These are phyloP conservation scores for Morinoia aosen DNA, from an alignment of 2,888 invertebrate species.

Conservation along the genomic window DNA sequence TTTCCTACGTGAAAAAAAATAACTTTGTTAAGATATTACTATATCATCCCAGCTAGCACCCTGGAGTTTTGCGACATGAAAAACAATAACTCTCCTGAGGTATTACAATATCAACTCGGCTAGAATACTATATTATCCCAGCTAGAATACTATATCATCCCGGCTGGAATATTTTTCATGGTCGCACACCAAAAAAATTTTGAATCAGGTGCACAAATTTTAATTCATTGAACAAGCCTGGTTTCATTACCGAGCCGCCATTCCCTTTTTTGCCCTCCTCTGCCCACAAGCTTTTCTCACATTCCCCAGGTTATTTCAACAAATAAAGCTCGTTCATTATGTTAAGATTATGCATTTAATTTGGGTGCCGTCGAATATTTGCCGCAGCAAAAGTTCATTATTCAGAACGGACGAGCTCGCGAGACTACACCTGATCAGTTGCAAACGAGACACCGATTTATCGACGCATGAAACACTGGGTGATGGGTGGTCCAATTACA, in stretches of 20 bases:
- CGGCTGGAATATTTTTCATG: too few relatives aligned
- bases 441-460: slow-evolving; percentile 19
- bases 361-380: slow-evolving; percentile 9
- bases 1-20: too few relatives aligned
- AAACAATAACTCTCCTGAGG: too few relatives aligned
- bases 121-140: too few relatives aligned
- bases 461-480: not conserved
- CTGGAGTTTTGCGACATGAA: too few relatives aligned
- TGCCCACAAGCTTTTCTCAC: not conserved
- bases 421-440: not conserved
- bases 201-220: not conserved
- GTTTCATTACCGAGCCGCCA: not conserved
- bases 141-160: too few relatives aligned
- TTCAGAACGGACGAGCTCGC: not conserved
- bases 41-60: too few relatives aligned
- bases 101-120: too few relatives aligned
- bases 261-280: not conserved
- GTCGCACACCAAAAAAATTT: not conserved
- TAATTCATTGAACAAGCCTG: not conserved
- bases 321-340: not conserved
- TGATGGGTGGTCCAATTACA: not conserved
- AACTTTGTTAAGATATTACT: too few relatives aligned
- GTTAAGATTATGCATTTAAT: slow-evolving; percentile 39
- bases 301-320: not conserved
- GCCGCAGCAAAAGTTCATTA: slow-evolving; percentile 20